Evolutionary conservation across 2,888 invertebrate genomes (phyloP), one percentile per base, ranked within the genome.

Genomic region (Phyllotreta striolata): DNA sequence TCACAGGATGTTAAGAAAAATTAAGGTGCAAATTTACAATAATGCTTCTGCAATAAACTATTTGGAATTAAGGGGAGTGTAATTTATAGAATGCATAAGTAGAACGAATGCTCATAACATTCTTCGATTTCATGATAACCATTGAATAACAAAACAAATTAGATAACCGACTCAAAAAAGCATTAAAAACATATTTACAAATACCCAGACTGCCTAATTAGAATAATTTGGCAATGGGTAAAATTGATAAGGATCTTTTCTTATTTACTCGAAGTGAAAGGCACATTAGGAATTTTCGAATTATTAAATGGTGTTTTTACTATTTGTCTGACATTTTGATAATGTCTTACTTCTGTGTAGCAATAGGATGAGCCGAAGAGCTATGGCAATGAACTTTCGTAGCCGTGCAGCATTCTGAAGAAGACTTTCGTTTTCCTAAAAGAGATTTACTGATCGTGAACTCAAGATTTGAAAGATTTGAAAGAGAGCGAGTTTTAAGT

Each of bases 341-440:
- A 55, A 49, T 37, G 37, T 41, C 51, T 51, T 14, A 57, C 62
- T 51, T 44, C 24, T 24, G 24, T 49, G 44, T 49, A 62, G 46
- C 43, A 62, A 52, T 62, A 62, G 44, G 41, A 62, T 62, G 56
- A 40, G 39, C 10, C 35, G 24, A 44, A 47, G 57, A 64, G 61
- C 63, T 62, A 68, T 65, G 69, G 67, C 72, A 72, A 69, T 72
- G 71, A 72, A 72, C 68, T 71, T 69, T 67, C 65, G 12, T 52
- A 44, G 60, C 43, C 60, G 37, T 56, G 52, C 56, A 54, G 44
- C 59, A 64, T 64, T 55, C 52, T 55, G 54, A 64, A 58, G 63
- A 52, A 66, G 60, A 70, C 72, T 72, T 72, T 70, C 72, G 63
- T 68, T 70, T 72, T 70, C 60, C 63, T 64, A 67, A 68, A 69